A percentile compares a stretch with the other conserved stretches of the same genome.
Evolutionary conservation across 2,888 invertebrate genomes (phyloP).

Genomic region (Mesorhabditis sp.): DNA sequence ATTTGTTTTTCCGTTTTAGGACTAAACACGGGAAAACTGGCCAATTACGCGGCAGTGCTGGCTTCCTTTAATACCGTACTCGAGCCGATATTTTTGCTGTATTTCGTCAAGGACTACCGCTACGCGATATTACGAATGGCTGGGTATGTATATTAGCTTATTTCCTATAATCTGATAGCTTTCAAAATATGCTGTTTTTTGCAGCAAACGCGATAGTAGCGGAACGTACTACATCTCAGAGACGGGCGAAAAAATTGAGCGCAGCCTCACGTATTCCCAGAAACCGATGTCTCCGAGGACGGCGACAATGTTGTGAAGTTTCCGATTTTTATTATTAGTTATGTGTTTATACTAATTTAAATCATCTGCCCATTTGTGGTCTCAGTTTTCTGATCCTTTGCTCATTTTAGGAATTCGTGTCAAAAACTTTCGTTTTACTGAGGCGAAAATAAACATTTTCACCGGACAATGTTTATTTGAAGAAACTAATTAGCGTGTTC

Average conservation of each 20-base stretch:
- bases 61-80: slow-evolving; percentile 2
- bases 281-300: too few species aligned
- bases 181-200: neutral
- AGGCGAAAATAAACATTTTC: too few species aligned
- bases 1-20: too few species aligned
- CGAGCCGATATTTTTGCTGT: neutral
- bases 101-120: slow-evolving; percentile 3
- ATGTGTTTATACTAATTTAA: too few species aligned
- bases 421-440: too few species aligned
- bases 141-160: neutral
- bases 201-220: neutral
- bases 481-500: too few species aligned
- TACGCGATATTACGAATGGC: neutral
- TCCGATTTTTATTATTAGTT: too few species aligned
- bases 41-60: neutral
- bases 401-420: too few species aligned
- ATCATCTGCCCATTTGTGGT: too few species aligned
- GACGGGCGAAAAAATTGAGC: neutral
- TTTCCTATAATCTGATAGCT: neutral
- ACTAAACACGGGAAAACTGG: neutral
- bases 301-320: too few species aligned
- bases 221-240: neutral
- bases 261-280: neutral
- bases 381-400: too few species aligned
- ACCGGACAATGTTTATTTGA: too few species aligned